Evolutionary conservation across 2,888 invertebrate species (phyloP), one percentile per base, ranked within the genome.

Genomic region (Erebia ligea): DNA sequence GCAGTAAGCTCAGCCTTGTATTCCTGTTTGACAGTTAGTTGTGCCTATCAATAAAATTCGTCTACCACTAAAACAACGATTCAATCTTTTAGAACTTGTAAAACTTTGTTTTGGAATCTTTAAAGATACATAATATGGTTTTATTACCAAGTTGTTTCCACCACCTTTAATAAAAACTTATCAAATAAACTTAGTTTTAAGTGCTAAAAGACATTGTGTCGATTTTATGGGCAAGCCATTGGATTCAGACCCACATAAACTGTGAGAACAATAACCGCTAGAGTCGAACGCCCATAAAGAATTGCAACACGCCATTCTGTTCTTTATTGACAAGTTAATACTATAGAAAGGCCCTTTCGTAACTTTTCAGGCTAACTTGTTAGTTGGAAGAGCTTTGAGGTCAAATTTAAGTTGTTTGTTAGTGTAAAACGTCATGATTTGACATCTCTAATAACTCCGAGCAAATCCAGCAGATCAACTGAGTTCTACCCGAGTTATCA

Each of bases 161-260:
- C 59, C 52, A 56, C 52, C 65, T 56, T 19, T 54, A 56, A 65
- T 65, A 54, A 19, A 56, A 65, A 65, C 65, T 65, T 65, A 65
- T 54, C 65, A 65, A 65, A 65, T 65, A 65, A 65, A 65, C 65
- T 56, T 56, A 65, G 65, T 65, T 65, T 56, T 65, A 65, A 65
- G 65, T 67, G 45, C 66, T 57, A 25, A 57, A 67, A 67, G 66
- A 68, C 62, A 62, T 56, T 48, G 50, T 67, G 68, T 73, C 62
- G 68, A 70, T 73, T 73, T 73, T 68, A 73, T 52, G 67, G 50
- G 50, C 50, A 54, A 68, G 62, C 54, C 61, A 61, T 73, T 73
- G 73, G 68, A 68, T 68, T 73, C 70, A 65, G 70, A 66, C 73
- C 73, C 48, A 65, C 68, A 57, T 73, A 73, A 73, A 73, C 68